Percentiles rank a stretch among this genome's conserved stretches.
Evolutionary conservation across 2,888 invertebrate species (phyloP).

Genomic region (Drosophila helvetica): DNA sequence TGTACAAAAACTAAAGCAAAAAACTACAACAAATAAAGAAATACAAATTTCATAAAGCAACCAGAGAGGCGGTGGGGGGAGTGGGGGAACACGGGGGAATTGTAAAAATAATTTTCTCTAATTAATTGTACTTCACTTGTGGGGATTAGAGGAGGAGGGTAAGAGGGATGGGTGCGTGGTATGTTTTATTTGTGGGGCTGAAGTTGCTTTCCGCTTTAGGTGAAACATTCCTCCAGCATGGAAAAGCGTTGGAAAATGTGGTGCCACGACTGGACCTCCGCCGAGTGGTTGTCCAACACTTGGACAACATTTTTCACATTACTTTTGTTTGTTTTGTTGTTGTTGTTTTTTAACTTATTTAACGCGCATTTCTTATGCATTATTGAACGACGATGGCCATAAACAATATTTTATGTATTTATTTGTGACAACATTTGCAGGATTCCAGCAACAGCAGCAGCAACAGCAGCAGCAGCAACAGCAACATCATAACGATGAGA

Average conservation of each 20-base stretch:
- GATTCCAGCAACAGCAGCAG: constrained; percentile 51
- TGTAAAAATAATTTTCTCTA: constrained; percentile 74
- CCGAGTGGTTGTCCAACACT: constrained; percentile 38
- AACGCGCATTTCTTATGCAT: constrained; percentile 59
- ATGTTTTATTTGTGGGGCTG: background rate
- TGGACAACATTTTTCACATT: constrained; percentile 71
- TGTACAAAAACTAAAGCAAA: constrained; percentile 11
- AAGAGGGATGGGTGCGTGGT: background rate
- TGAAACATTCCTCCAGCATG: constrained; percentile 31
- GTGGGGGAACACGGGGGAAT: constrained; percentile 13
- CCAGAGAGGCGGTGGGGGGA: constrained; percentile 7
- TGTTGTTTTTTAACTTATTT: constrained; percentile 54
- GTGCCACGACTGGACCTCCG: constrained; percentile 21
- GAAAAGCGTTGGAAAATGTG: constrained; percentile 44
- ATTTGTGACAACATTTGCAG: constrained; percentile 68
- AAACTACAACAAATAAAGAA: constrained; percentile 25
- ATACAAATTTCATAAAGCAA: constrained; percentile 41
- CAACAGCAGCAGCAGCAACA: background rate
- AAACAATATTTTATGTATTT: constrained; percentile 13
- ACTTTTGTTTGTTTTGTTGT: constrained; percentile 34
- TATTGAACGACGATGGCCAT: constrained; percentile 2
- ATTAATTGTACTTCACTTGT: constrained; percentile 66
- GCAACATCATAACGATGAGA: constrained; percentile 11
- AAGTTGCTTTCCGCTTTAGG: constrained; percentile 40
- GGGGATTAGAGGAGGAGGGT: background rate